Percentiles rank a stretch among this genome's conserved stretches.
phyloP scores from a whole-genome alignment of 1,140 invertebrate species.

The Musca vetustissima region DNA sequence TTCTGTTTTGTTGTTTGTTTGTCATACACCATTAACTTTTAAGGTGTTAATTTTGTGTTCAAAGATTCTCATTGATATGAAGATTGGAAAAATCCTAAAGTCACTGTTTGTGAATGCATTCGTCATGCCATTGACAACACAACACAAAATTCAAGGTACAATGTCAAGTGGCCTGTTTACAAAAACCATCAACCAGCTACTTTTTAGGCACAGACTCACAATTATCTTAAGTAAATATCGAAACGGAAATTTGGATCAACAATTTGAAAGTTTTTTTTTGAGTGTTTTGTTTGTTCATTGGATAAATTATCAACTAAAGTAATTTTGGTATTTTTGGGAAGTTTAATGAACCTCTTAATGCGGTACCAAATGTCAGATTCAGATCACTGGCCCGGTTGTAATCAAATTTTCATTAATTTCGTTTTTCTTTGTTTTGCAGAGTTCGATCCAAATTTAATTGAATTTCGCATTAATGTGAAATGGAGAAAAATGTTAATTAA shows the following conservation, averaged over 20 bases:
- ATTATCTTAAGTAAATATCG: background rate
- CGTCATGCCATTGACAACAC: conserved; percentile 3
- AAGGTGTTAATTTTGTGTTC: conserved; percentile 6
- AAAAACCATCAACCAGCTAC: background rate
- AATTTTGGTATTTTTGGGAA: no score
- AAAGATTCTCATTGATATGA: background rate
- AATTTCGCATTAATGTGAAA: no score
- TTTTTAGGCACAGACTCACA: background rate
- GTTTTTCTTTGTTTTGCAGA: no score
- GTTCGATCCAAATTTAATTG: no score
- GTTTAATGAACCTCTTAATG: no score
- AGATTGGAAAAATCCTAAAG: background rate
- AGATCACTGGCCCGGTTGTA: no score
- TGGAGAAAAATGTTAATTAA: no score
- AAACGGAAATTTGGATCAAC: background rate
- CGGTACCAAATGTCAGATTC: no score
- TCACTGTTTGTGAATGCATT: conserved; percentile 2
- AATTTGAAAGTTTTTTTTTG: no score
- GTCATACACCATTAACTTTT: conserved; percentile 4
- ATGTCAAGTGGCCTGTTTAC: background rate
- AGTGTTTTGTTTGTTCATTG: no score
- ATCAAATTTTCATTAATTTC: no score
- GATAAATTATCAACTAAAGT: no score
- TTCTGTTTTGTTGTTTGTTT: background rate
- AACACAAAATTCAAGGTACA: conserved; percentile 3